phyloP scores from a whole-genome alignment of 2,888 invertebrate species.

The Drosophila nr. perissopoda region DNA sequence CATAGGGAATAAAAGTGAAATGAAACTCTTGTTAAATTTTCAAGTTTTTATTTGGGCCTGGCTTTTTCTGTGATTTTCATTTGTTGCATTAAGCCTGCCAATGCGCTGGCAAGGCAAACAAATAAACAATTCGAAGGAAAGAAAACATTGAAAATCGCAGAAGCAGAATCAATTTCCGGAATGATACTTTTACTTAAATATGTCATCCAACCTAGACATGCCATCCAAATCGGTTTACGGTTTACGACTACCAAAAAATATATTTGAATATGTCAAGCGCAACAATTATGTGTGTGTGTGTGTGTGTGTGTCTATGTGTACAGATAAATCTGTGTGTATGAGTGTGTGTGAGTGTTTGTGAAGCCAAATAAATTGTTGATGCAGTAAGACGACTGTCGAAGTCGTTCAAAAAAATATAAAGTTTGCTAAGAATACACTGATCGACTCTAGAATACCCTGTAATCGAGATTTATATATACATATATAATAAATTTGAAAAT shows the following conservation, averaged over 20 bases:
- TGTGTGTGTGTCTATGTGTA: not conserved
- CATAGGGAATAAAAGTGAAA: conserved; percentile 29
- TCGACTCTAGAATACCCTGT: conserved; percentile 37
- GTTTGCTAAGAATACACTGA: not conserved
- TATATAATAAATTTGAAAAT: no score
- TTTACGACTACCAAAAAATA: conserved; percentile 37
- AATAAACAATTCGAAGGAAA: conserved; percentile 53
- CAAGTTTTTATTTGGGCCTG: conserved; percentile 4
- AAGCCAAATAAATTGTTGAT: conserved; percentile 43
- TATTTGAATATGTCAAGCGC: conserved; percentile 58
- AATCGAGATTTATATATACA: no score
- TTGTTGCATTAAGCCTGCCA: conserved; percentile 59
- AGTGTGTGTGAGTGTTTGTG: conserved; percentile 6
- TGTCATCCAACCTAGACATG: conserved; percentile 31
- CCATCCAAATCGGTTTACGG: conserved; percentile 19
- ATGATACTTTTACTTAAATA: conserved; percentile 44
- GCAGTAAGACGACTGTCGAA: conserved; percentile 35
- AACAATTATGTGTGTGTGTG: conserved; percentile 51
- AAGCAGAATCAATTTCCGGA: conserved; percentile 13
- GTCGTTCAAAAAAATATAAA: conserved; percentile 38
- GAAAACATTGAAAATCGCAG: conserved; percentile 38
- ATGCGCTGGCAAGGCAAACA: conserved; percentile 48
- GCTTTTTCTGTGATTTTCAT: conserved; percentile 13
- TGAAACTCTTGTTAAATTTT: conserved; percentile 32
- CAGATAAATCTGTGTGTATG: conserved; percentile 2